Evolutionary conservation across 2,113 vertebrate species (phyloP), one percentile per base, ranked within the genome.

Genomic region (Channa maculata): DNA sequence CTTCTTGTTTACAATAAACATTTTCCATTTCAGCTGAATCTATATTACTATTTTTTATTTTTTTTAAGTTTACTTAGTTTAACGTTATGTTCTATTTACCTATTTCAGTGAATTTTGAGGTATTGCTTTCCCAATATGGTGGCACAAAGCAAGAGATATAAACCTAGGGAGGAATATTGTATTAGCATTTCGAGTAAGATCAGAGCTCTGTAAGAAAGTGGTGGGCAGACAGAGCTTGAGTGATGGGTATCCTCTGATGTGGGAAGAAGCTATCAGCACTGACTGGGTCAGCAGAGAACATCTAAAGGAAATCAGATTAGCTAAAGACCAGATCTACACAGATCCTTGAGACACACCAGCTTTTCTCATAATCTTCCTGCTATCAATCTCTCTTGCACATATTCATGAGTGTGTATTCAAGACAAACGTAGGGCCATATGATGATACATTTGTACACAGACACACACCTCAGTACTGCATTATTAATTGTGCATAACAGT

Each of bases 261-360:
- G 54, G 59, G 53, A 44, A 79, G 71, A 63, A 37, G 76, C 77
- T 71, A 54, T 78, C 58, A 38, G 55, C 8, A 41, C 55, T 45
- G 41, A 65, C 63, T 2, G 8, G 82, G 79, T 86, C 72, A 85
- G 37, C 44, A 59, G 71, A 85, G 77, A 75, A 77, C 69, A 38
- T 36, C 41, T 67, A 69, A 79, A 71, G 73, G 83, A 79, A 85
- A 87, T 86, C 67, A 84, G 80, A 89, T 92, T 81, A 91, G 66
- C 75, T 71, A 64, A 44, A 51, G 63, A 81, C 70, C 61, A 65
- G 46, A 65, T 81, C 49, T 53, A 43, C 54, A n/a, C 63, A 77
- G 83, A 78, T 77, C 62, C 77, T 82, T 15, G 8, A 71, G 59
- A 82, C 72, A 68, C 38, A 33, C 14, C 45, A 50, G 33, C 54